These are phyloP conservation scores for Xylota segnis DNA, from an alignment of 2,888 invertebrate species.

Conservation along the genomic window DNA sequence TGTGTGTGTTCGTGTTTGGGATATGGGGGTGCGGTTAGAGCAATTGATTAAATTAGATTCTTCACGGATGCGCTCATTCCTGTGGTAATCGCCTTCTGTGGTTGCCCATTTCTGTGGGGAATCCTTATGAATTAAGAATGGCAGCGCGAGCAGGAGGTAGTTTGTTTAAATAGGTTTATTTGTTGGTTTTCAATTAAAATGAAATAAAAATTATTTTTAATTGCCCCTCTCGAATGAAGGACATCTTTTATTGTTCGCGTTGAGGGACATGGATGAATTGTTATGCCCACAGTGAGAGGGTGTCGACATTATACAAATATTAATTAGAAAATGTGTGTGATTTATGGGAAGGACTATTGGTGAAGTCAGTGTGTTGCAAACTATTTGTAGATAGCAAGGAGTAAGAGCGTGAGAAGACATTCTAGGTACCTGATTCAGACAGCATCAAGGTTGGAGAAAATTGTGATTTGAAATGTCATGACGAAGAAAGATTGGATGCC, in stretches of 20 bases:
- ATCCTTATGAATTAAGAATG: constrained; percentile 46
- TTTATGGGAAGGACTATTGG: not conserved
- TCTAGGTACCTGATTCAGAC: too few relatives aligned
- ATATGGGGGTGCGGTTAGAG: constrained; percentile 72
- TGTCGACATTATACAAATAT: constrained; percentile 1
- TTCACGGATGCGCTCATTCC: constrained; percentile 70
- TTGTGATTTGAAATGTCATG: too few relatives aligned
- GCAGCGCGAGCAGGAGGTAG: constrained; percentile 18
- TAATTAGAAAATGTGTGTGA: constrained; percentile 10
- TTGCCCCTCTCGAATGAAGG: constrained; percentile 36
- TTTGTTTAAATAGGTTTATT: constrained; percentile 67
- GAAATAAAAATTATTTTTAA: constrained; percentile 70
- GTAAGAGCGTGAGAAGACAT: too few relatives aligned
- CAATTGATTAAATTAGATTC: constrained; percentile 77
- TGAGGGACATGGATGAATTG: constrained; percentile 1
- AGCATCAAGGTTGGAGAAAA: too few relatives aligned
- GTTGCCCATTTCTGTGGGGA: constrained; percentile 42
- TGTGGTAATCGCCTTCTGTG: constrained; percentile 35
- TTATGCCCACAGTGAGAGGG: not conserved
- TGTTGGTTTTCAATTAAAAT: constrained; percentile 74
- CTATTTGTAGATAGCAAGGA: too few relatives aligned
- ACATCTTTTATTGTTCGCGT: not conserved
- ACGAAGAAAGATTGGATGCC: too few relatives aligned
- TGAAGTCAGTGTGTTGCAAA: not conserved
- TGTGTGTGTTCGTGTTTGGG: not conserved